Evolutionary conservation across 1,140 invertebrate species (phyloP).

Genomic region (Cyclargus thomasi): DNA sequence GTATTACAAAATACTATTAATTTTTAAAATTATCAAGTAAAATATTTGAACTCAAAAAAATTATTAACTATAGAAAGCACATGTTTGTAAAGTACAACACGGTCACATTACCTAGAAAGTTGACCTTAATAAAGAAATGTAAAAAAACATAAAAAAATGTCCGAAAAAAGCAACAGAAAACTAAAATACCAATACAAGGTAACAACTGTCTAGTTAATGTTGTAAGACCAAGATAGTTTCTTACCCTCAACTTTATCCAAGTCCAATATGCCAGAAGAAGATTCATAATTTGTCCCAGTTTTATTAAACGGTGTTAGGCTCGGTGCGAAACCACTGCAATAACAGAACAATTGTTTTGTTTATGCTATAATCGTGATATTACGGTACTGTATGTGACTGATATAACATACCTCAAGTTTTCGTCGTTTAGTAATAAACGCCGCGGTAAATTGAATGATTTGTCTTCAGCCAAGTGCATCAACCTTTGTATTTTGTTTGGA

Average conservation of each 20-base stretch:
- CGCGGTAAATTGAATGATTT: constrained; percentile 47
- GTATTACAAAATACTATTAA: too few relatives aligned
- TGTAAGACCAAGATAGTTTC: background rate
- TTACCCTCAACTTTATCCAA: constrained; percentile 59
- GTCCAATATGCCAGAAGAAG: constrained; percentile 60
- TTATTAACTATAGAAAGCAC: too few relatives aligned
- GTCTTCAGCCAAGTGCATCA: constrained; percentile 60
- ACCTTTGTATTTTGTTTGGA: constrained; percentile 59
- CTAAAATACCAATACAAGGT: too few relatives aligned
- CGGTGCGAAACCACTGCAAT: constrained; percentile 31
- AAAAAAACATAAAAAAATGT: too few relatives aligned
- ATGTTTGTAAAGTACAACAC: too few relatives aligned
- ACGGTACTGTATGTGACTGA: background rate
- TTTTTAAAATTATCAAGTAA: too few relatives aligned
- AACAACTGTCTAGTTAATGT: too few relatives aligned
- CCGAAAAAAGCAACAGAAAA: too few relatives aligned
- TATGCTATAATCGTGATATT: background rate
- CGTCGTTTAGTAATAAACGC: constrained; percentile 35
- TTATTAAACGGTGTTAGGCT: constrained; percentile 33
- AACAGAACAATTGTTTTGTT: constrained; percentile 15
- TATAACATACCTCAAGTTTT: constrained; percentile 21
- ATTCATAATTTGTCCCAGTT: constrained; percentile 43
- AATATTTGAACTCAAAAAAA: too few relatives aligned
- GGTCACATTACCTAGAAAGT: too few relatives aligned
- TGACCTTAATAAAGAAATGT: too few relatives aligned